phyloP scores from a whole-genome alignment of 2,113 vertebrate species.

The Geococcyx californianus region DNA sequence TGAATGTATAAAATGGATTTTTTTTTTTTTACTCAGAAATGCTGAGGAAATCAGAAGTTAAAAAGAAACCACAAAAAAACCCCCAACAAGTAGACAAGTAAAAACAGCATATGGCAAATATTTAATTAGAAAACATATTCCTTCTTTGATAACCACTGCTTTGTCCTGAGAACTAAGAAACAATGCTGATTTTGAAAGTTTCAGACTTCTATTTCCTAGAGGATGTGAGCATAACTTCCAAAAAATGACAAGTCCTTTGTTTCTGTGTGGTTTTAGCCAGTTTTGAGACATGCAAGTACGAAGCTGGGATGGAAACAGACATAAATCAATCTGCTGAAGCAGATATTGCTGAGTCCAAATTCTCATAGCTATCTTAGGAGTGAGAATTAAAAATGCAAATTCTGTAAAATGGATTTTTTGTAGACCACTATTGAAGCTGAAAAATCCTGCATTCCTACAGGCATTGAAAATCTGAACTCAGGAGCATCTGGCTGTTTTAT shows the following conservation, averaged over 20 bases:
- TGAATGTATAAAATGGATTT: not conserved
- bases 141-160: not conserved
- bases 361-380: not conserved
- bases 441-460: not conserved
- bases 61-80: not conserved
- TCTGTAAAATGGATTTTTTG: not conserved
- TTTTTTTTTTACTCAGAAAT: not conserved
- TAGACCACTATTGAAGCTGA: not conserved
- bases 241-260: not conserved
- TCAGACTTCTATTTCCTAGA: not conserved
- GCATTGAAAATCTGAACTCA: not conserved
- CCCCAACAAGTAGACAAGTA: not conserved
- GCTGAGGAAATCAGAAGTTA: not conserved
- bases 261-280: not conserved
- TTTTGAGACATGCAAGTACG: not conserved
- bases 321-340: not conserved
- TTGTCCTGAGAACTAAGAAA: not conserved
- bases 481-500: not conserved
- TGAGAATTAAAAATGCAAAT: not conserved
- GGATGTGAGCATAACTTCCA: not conserved
- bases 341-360: not conserved
- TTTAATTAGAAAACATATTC: not conserved
- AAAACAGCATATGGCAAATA: not conserved
- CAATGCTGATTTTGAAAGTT: not conserved
- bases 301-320: not conserved